Evolutionary conservation across 37 sponge, comb jelly and placozoan species (phyloP), one percentile per base, ranked within the genome.

Genomic region (Chondrilla cf. caribensis): DNA sequence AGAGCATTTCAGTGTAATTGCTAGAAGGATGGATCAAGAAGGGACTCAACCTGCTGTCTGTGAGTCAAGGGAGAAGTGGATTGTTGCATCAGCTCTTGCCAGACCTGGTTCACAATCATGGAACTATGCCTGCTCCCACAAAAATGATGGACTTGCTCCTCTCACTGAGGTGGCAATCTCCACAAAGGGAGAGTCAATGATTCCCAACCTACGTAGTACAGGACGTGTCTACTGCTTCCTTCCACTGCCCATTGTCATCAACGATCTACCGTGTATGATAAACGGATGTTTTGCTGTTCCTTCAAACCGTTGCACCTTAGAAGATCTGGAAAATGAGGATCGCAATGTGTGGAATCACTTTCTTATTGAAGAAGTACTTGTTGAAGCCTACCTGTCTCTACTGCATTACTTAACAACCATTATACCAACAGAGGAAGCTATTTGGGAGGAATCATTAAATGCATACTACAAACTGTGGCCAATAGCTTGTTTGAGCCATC

Each of bases 401-500:
- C 64, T 92, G 32, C 25, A 9, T 17, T 7, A 40, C 3, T 58
- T 92, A 18, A 73, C 86, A 40, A 36, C 18, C 19, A 2, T 68
- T 68, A 3, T 51, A 41, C 36, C 32, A 31, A 29, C 66, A 29
- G 28, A 58, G 19, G 29, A 91, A 77, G 60, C 25, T 28, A 31
- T 35, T 35, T 21, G 70, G 4, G 32, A 64, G 17, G 44, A 77
- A 2, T 66, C 54, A 25, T 71, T 89, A 2, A 38, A 79, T 8
- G 18, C 47, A 18, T 92, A 88, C 43, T 92, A 92, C 41, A 44
- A 62, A 0, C 79, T 92, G 1, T 92, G 85, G 85, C 83, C 87
- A 31, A 37, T 33, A 29, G 21, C 2, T 7, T 29, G 59, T 55
- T 21, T 19, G 26, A 15, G 70, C 36, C 70, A 68, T 36, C 70